phyloP scores from a whole-genome alignment of 2,888 invertebrate species.

The Euspilapteryx auroguttella region DNA sequence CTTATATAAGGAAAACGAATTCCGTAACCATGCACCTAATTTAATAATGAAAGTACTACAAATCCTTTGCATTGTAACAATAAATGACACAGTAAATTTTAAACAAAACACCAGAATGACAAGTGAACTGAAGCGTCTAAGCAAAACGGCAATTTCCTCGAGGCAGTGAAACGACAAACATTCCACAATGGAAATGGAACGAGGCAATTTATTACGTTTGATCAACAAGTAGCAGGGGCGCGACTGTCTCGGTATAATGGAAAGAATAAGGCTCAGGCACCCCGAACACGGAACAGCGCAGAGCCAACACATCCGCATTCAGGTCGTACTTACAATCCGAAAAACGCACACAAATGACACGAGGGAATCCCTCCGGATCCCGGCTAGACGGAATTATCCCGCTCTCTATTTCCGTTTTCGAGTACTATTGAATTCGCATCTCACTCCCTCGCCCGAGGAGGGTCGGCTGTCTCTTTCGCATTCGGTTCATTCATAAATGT shows the following conservation, averaged over 20 bases:
- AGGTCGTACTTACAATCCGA: slow-evolving; percentile 27
- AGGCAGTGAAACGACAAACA: slow-evolving; percentile 57
- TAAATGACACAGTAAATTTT: too few species aligned
- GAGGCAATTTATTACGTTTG: slow-evolving; percentile 59
- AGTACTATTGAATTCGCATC: slow-evolving; percentile 53
- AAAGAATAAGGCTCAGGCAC: slow-evolving; percentile 26
- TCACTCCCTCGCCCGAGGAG: slow-evolving; percentile 21
- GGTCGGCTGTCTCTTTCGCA: slow-evolving; percentile 37
- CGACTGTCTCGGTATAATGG: too few species aligned
- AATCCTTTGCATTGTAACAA: too few species aligned
- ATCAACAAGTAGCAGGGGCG: slow-evolving; percentile 58
- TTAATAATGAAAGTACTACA: too few species aligned
- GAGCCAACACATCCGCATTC: slow-evolving; percentile 9
- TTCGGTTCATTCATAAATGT: slow-evolving; percentile 54
- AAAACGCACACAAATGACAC: slow-evolving; percentile 57
- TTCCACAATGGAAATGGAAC: slow-evolving; percentile 56
- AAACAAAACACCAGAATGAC: too few species aligned
- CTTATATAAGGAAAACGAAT: too few species aligned
- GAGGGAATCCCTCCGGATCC: slow-evolving; percentile 60
- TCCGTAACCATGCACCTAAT: too few species aligned
- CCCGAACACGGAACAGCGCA: slow-evolving; percentile 14
- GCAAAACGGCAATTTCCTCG: slow-evolving; percentile 54
- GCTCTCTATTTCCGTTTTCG: slow-evolving; percentile 58
- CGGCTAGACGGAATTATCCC: slow-evolving; percentile 60
- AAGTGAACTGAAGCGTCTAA: slow-evolving; percentile 43